Base-by-base conservation (phyloP, 2,113 vertebrate species). In the Hydrolagus affinis region DNA sequence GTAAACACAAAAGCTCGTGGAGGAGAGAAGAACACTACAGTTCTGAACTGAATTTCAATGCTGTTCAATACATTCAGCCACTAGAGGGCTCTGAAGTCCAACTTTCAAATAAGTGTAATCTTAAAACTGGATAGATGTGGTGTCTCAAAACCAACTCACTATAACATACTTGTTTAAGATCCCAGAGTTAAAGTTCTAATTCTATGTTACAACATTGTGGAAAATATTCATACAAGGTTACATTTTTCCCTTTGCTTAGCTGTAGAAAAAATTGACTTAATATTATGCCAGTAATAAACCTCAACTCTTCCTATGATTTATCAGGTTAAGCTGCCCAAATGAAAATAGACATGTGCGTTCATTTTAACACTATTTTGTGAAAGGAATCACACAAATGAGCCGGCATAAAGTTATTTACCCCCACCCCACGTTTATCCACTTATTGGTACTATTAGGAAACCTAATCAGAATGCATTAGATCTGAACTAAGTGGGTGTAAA, bases 1-100 rank as follows among this genome's bases (percentile, higher is more conserved):
- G n/a, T n/a, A n/a, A n/a, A n/a, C n/a, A n/a, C n/a, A n/a, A n/a
- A n/a, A n/a, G n/a, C n/a, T n/a, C n/a, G 44, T 6, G 6, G 44
- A 57, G 44, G 44, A n/a, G 74, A 21, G 73, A 15, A 56, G 11
- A 76, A 44, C 44, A 44, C 44, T 44, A 6, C 44, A 44, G 11
- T 25, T 21, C 15, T 76, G 28, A 74, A 7, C 44, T 15, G 28
- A 25, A 32, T n/a, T 44, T 44, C 72, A 12, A 15, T 10, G 23
- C 4, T 25, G 44, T 78, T 78, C 4, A 62, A 44, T n/a, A 9
- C 9, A 62, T 11, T 60, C 21, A 64, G 15, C 76, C 57, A 80
- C 76, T 25, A 80, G 76, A 80, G 76, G 76, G 76, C 59, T 62
- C n/a, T 62, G 57, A 80, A 15, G 23, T 62, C 17, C 59, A 80